Base-by-base conservation (phyloP, 2,888 invertebrate genomes). In the Phasia obesa region DNA sequence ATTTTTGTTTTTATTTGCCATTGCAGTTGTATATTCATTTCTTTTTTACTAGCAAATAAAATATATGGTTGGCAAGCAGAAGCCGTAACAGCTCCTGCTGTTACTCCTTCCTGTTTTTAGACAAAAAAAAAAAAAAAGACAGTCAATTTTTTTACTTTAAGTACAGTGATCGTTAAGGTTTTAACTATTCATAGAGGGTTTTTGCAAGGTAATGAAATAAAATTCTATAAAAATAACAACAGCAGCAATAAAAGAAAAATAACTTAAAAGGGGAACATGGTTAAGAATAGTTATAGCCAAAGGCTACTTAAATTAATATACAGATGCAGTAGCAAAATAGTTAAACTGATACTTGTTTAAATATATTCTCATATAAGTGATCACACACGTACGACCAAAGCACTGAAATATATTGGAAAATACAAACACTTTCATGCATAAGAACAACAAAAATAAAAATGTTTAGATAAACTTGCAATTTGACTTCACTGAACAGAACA, bases 41-140 rank as follows among this genome's bases (percentile, higher is more conserved):
- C 51, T 25, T 60, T 21, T 47, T 35, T n/a, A 17, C 55, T 44
- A 53, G 42, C 59, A 65, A 67, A 70, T 23, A 74, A 82, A 82
- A 69, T 77, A 31, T 77, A 78, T 82, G 74, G 74, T 35, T 64
- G 35, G 75, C 70, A 65, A 38, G 67, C 76, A 82, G 67, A 79
- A 75, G 77, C 76, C 71, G 76, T 79, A 80, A 77, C 81, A 82
- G 86, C 86, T 86, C 84, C 86, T 85, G 85, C 85, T 84, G 84
- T 86, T 86, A 85, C 85, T 84, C 84, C 85, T 84, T 83, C 85
- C 84, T 84, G 84, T 75, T 79, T 51, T 7, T 44, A 59, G 21
- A 44, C 35, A 64, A 69, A 19, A 51, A 59, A 25, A 70, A 65
- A 60, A 23, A 47, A 53, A 47, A 38, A 19, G 57, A 64, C 0